Evolutionary conservation across 2,113 vertebrate genomes (phyloP).

Genomic region (Canis aureus): DNA sequence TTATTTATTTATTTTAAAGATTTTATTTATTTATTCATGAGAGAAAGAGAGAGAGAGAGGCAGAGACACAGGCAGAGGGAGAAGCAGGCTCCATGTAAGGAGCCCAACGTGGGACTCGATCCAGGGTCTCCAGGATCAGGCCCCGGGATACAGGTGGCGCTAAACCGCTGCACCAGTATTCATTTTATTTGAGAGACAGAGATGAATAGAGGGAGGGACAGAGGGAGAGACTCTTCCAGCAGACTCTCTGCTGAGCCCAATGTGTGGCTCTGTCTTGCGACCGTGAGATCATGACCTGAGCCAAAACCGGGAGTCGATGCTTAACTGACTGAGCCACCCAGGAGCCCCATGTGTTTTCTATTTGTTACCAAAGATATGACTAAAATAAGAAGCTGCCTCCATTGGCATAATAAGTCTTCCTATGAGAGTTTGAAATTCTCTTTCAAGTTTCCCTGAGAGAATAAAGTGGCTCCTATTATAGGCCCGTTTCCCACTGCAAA

Average conservation of each 20-base stretch:
- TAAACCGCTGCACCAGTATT: not conserved
- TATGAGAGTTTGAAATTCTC: not conserved
- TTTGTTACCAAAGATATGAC: not conserved
- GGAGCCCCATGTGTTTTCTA: not conserved
- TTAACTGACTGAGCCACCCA: not conserved
- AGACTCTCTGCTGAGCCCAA: not conserved
- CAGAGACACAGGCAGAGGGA: not conserved
- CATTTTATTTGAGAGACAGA: not conserved
- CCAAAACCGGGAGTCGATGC: not conserved
- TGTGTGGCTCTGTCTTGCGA: fast-evolving
- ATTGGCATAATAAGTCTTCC: not conserved
- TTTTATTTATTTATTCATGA: too few relatives aligned
- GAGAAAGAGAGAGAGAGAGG: not conserved
- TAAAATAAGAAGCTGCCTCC: conserved; percentile 42
- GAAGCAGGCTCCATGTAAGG: not conserved
- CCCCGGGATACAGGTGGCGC: too few relatives aligned
- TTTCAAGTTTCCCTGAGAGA: not conserved
- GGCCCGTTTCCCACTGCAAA: not conserved
- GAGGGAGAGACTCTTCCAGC: not conserved
- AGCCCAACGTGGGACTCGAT: not conserved
- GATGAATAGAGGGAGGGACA: not conserved
- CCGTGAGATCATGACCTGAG: not conserved
- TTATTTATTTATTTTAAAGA: not conserved
- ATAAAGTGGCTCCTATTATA: not conserved
- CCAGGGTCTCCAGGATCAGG: too few relatives aligned